A percentile compares a stretch with the other conserved stretches of the same genome.
phyloP scores from a whole-genome alignment of 2,113 vertebrate genomes.

The Myrmecophaga tridactyla region DNA sequence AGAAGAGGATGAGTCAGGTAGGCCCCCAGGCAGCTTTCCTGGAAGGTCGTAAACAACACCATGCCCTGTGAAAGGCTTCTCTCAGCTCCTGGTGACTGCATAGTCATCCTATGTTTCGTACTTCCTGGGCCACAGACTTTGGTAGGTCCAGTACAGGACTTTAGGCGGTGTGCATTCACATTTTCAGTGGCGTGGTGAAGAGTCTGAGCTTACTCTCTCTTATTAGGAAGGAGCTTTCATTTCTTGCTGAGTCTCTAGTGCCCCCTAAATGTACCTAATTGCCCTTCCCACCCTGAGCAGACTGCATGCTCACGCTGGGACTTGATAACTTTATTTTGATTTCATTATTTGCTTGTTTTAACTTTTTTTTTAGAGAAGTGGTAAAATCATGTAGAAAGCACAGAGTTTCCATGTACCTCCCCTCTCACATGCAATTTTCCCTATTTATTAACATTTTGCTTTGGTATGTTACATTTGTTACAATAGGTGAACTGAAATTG shows the following conservation, averaged over 20 bases:
- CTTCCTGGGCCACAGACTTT: neutral
- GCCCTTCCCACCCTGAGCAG: neutral
- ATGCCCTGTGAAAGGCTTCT: neutral
- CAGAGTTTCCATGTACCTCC: too few relatives aligned
- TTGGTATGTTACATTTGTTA: too few relatives aligned
- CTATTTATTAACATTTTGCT: too few relatives aligned
- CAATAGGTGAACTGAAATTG: too few relatives aligned
- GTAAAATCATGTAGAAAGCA: too few relatives aligned
- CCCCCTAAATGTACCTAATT: neutral
- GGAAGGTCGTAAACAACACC: neutral
- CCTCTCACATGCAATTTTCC: too few relatives aligned
- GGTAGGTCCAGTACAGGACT: neutral
- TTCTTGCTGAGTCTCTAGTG: neutral
- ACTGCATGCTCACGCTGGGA: fast-evolving
- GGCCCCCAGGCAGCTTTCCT: too few relatives aligned
- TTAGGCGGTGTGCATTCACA: neutral
- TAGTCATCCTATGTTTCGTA: neutral
- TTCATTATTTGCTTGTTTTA: neutral
- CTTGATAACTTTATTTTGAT: neutral
- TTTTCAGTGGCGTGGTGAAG: neutral
- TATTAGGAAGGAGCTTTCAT: neutral
- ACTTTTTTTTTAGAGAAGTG: too few relatives aligned
- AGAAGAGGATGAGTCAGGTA: neutral
- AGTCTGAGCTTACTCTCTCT: neutral
- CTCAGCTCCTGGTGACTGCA: neutral